Percentiles rank a stretch among this genome's conserved stretches.
Evolutionary conservation across 2,888 invertebrate genomes (phyloP).

Genomic region (Lampropteryx suffumata): DNA sequence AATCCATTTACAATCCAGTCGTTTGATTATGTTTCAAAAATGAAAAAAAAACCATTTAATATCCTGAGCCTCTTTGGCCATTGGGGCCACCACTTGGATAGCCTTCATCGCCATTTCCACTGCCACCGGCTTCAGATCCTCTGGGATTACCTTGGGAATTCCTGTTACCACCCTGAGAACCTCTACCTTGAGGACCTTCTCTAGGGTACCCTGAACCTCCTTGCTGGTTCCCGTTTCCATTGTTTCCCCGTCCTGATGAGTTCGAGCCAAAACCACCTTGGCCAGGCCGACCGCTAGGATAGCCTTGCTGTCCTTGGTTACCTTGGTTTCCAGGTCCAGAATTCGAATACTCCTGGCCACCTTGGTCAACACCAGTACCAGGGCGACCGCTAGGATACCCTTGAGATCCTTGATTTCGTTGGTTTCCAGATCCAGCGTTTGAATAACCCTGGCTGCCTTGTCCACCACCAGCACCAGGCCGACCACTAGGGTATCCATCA

Average conservation of each 20-base stretch:
- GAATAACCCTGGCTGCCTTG: slow-evolving; percentile 34
- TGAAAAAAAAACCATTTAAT: slow-evolving; percentile 40
- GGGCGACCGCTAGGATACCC: slow-evolving; percentile 49
- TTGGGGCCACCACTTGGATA: slow-evolving; percentile 71
- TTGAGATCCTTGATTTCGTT: slow-evolving; percentile 36
- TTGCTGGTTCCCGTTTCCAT: slow-evolving; percentile 22
- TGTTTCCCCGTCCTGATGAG: slow-evolving; percentile 30
- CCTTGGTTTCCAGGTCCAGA: slow-evolving; percentile 34
- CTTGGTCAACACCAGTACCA: slow-evolving; percentile 32
- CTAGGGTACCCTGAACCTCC: slow-evolving; percentile 44
- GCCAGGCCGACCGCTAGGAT: slow-evolving; percentile 43
- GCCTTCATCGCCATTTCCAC: slow-evolving; percentile 50
- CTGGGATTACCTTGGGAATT: slow-evolving; percentile 42
- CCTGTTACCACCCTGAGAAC: slow-evolving; percentile 49
- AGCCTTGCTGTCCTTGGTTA: slow-evolving; percentile 41
- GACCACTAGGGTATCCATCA: slow-evolving; percentile 47
- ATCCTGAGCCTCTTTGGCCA: slow-evolving; percentile 72
- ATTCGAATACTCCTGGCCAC: slow-evolving; percentile 33
- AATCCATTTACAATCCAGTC: slow-evolving; percentile 15
- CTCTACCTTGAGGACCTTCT: slow-evolving; percentile 41
- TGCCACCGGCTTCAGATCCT: slow-evolving; percentile 29
- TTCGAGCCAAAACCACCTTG: slow-evolving; percentile 27
- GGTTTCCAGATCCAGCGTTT: slow-evolving; percentile 37
- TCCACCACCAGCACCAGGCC: slow-evolving; percentile 35
- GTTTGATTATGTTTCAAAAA: slow-evolving; percentile 1